Evolutionary conservation across 2,888 invertebrate genomes (phyloP), one percentile per base, ranked within the genome.

Genomic region (Tinea semifulvella): DNA sequence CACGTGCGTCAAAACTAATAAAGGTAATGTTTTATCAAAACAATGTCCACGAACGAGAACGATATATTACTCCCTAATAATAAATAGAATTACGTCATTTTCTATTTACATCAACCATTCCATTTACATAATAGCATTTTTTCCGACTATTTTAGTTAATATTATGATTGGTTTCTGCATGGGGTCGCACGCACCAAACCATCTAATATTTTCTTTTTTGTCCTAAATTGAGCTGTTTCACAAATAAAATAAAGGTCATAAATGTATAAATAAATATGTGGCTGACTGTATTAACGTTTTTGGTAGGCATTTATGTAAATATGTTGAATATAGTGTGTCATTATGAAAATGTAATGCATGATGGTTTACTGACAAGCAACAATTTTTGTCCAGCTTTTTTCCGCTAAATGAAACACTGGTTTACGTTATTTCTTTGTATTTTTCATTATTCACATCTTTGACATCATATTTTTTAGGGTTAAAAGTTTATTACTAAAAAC

Each of bases 101-200:
- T 66, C 65, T 80, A 17, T 40, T 77, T 80, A 75, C 75, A 71
- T 71, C 72, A 71, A 77, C 76, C 75, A 72, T 74, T 79, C 75
- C 69, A 80, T 80, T 80, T 77, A 76, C 80, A 80, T 80, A 80
- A 80, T 77, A 71, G 76, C 76, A 74, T 77, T 80, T 74, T 74
- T 77, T 75, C 65, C 60, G 68, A 73, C 71, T 76, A 76, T 74
- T 79, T 43, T 76, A 72, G 68, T 76, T 75, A 79, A 79, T 77
- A 76, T 79, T 77, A 68, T 71, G 74, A 77, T 76, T 77, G 68
- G 74, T 65, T 63, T 14, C 58, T 63, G 61, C 63, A 64, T 60
- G 65, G 73, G 76, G 70, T 68, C 72, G 74, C 80, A 79, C 80
- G 77, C 80, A 80, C 77, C 11, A 35, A 11, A 31, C 31, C 31